Evolutionary conservation across 2,797 vertebrate genomes (phyloP).

Genomic region (Serranus cabrilla): DNA sequence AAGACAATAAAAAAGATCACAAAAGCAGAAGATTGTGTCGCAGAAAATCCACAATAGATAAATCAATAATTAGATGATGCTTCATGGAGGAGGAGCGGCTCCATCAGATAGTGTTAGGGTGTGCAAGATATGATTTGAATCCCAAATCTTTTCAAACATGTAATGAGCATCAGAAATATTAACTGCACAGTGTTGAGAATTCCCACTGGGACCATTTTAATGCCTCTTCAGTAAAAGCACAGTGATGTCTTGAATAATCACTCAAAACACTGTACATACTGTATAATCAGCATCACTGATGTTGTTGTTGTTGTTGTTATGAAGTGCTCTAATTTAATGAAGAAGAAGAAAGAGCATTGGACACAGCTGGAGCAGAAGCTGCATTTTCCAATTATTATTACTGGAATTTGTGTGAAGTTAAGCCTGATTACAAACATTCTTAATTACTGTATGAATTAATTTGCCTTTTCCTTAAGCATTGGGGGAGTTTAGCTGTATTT

Average conservation of each 20-base stretch:
- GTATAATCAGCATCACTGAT: neutral
- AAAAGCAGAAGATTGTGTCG: constrained; percentile 26
- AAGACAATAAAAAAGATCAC: neutral
- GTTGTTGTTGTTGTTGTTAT: constrained; percentile 5
- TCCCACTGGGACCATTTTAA: neutral
- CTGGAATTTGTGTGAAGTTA: neutral
- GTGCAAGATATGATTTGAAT: constrained; percentile 9
- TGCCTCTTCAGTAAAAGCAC: neutral
- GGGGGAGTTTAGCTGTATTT: neutral
- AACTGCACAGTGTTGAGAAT: neutral
- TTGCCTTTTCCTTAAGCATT: neutral
- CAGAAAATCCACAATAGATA: constrained; percentile 20
- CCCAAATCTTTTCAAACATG: neutral
- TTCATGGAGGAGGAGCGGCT: neutral
- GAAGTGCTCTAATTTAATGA: constrained; percentile 7
- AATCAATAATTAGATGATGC: constrained; percentile 44
- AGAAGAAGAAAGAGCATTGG: neutral
- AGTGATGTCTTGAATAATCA: neutral
- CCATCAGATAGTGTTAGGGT: constrained; percentile 13
- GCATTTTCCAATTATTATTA: neutral
- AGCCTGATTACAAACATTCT: constrained; percentile 16
- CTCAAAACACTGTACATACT: neutral
- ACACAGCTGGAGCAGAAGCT: neutral
- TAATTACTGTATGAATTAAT: constrained; percentile 1
- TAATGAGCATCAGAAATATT: neutral